Percentiles rank a stretch among this genome's conserved stretches.
phyloP scores from a whole-genome alignment of 2,888 invertebrate genomes.

The Andrena minutula region DNA sequence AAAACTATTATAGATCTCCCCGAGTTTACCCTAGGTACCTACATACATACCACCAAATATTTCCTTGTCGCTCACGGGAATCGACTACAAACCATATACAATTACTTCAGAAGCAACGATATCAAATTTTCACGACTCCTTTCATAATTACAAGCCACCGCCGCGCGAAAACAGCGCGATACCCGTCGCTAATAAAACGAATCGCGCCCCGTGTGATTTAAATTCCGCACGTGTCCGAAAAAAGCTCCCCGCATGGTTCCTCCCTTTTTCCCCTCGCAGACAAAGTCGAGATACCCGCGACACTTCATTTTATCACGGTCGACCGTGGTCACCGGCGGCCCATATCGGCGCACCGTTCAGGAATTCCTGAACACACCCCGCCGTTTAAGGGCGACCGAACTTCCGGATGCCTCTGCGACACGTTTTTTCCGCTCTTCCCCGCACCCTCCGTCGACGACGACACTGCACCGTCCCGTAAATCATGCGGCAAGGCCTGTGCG shows the following conservation, averaged over 20 bases:
- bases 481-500: constrained; percentile 30
- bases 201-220: constrained; percentile 51
- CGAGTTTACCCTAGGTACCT: too few relatives aligned
- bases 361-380: constrained; percentile 65
- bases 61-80: too few relatives aligned
- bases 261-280: not conserved
- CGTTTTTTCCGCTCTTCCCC: constrained; percentile 32
- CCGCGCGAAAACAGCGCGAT: constrained; percentile 29
- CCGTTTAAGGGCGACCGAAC: constrained; percentile 65
- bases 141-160: constrained; percentile 36
- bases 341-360: constrained; percentile 63
- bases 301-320: constrained; percentile 51
- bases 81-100: too few relatives aligned
- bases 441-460: constrained; percentile 12
- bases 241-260: constrained; percentile 12
- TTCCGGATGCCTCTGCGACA: constrained; percentile 65
- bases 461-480: constrained; percentile 50
- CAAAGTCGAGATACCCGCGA: constrained; percentile 51
- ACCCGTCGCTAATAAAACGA: constrained; percentile 54
- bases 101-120: not conserved
- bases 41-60: too few relatives aligned
- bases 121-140: constrained; percentile 19
- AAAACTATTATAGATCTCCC: too few relatives aligned
- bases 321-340: constrained; percentile 11
- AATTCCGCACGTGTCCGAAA: constrained; percentile 54